Conservation (phyloP, 1,140 invertebrate genomes). For the Hermetia illucens region DNA sequence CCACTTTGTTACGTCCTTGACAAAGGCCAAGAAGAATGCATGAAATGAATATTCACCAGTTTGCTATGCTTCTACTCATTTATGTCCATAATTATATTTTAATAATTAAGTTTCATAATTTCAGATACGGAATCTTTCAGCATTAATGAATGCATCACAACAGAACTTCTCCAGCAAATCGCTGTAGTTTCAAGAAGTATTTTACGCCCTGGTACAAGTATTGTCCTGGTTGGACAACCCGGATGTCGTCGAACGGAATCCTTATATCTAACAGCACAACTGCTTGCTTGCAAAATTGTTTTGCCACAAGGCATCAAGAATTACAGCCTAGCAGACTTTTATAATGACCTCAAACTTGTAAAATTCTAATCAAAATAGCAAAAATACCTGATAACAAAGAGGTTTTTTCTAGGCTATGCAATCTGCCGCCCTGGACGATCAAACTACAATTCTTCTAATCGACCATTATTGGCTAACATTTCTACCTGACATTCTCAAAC, state of each 20-base stretch:
- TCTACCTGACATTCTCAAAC: conserved; percentile 55
- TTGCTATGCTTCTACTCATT: too few species aligned
- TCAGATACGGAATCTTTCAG: conserved; percentile 20
- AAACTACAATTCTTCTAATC: conserved; percentile 60
- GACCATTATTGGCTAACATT: conserved; percentile 47
- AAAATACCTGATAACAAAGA: background rate
- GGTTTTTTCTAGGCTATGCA: conserved; percentile 56
- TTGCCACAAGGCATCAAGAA: conserved; percentile 17
- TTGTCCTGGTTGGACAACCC: conserved; percentile 58
- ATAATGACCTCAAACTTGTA: conserved; percentile 35
- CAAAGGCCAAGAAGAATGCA: too few species aligned
- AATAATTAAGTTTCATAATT: background rate
- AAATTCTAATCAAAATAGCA: too few species aligned
- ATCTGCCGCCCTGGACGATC: conserved; percentile 62
- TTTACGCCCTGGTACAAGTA: conserved; percentile 43
- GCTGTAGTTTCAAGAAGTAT: conserved; percentile 47
- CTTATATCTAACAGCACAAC: conserved; percentile 51
- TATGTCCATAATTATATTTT: background rate
- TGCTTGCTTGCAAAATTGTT: conserved; percentile 55
- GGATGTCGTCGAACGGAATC: conserved; percentile 68
- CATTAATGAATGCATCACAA: conserved; percentile 42
- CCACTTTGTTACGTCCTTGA: too few species aligned
- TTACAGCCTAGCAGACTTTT: conserved; percentile 27
- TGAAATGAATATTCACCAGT: too few species aligned
- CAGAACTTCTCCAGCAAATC: conserved; percentile 49